Conservation (phyloP, 1,140 invertebrate genomes). For the Ips nitidus region DNA sequence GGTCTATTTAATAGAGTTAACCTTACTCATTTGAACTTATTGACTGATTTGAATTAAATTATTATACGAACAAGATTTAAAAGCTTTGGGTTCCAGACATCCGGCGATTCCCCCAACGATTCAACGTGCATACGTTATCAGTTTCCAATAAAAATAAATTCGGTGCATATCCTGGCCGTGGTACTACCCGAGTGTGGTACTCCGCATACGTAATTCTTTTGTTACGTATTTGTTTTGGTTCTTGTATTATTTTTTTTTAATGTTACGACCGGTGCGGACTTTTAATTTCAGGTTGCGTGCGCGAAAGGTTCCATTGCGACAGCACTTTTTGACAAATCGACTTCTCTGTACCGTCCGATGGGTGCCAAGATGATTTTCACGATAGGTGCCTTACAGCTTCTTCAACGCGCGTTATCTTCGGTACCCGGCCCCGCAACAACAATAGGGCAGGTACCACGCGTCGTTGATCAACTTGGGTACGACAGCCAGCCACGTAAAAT, state of each 20-base stretch:
- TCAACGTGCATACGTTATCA: conserved; percentile 6
- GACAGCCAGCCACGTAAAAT: no score
- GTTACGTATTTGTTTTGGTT: not conserved
- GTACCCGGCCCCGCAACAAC: not conserved
- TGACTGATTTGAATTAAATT: no score
- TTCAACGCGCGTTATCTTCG: not conserved
- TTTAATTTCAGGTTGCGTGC: not conserved
- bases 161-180: conserved; percentile 10
- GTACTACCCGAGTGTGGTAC: conserved; percentile 2
- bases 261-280: not conserved
- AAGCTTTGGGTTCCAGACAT: not conserved
- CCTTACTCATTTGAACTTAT: no score
- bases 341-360: not conserved
- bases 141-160: conserved; percentile 14
- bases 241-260: no score
- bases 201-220: conserved; percentile 1
- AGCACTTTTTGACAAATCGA: conserved; percentile 1
- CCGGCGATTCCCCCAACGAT: conserved; percentile 5
- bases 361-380: conserved; percentile 2
- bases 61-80: no score
- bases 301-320: not conserved
- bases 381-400: conserved; percentile 4
- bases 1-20: no score
- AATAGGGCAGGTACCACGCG: conserved; percentile 1
- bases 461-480: not conserved